Evolutionary conservation across 2,888 invertebrate species (phyloP), one percentile per base, ranked within the genome.

Genomic region (Eupithecia insigniata): DNA sequence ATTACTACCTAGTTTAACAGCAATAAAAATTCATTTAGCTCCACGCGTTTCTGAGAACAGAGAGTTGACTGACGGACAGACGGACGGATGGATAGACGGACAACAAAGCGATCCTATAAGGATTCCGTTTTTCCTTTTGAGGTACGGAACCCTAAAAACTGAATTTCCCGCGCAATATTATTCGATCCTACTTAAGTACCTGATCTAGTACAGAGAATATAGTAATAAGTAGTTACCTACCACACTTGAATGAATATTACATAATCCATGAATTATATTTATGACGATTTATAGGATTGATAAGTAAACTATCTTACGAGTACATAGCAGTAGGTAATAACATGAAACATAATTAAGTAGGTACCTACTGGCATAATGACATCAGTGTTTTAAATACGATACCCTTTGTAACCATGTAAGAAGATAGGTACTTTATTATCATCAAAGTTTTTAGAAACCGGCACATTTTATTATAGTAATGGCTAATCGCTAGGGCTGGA

Each of bases 301-400:
- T 60, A 43, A 36, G 55, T 66, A 61, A 72, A 69, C 58, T 66
- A 70, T 34, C 30, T 36, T 67, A 26, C n/a, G n/a, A n/a, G n/a
- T n/a, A n/a, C 67, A 58, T 64, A 72, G 39, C 46, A 36, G 43
- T 51, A 69, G 66, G 51, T 73, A 71, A 71, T 70, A 72, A 71
- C 66, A 61, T 58, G 72, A 70, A 72, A 80, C 69, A 55, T 80
- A 80, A 81, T 79, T 80, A 80, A 60, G 58, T 71, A 58, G 18
- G 14, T 58, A 61, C 75, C 2, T 55, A 67, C 75, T 73, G 69
- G 75, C 80, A 79, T 81, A 83, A 85, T 88, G 87, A 86, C 85
- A 88, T 87, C 83, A 85, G 83, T 85, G 83, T 85, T 85, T 83
- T 84, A 79, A 81, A 82, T 81, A 80, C 76, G 89, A 89, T 89